These are phyloP conservation scores for Meganola albula DNA, from an alignment of 2,888 invertebrate species.

Conservation along the genomic window DNA sequence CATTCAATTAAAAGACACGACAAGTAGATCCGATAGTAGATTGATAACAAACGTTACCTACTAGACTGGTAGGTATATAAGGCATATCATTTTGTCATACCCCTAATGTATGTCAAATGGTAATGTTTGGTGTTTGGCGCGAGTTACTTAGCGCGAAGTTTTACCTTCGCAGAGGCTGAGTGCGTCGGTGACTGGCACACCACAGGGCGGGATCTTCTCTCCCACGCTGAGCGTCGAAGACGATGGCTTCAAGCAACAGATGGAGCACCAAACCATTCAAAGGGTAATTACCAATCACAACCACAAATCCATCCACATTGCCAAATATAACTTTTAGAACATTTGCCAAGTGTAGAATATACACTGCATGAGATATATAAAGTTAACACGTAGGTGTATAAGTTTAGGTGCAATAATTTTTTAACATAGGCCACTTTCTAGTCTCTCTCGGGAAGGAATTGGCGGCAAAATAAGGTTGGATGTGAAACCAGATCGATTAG, in stretches of 20 bases:
- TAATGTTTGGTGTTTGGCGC: no score
- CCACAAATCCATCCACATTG: no score
- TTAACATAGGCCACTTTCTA: conserved; percentile 69
- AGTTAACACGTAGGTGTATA: conserved; percentile 44
- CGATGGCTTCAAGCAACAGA: conserved; percentile 69
- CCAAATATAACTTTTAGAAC: conserved; percentile 9
- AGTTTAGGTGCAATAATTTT: conserved; percentile 49
- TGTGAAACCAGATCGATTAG: conserved; percentile 71
- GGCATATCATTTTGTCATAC: no score
- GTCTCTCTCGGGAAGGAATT: conserved; percentile 72
- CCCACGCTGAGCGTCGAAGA: conserved; percentile 67
- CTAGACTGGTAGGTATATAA: no score
- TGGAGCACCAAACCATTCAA: conserved; percentile 69
- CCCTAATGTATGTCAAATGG: no score
- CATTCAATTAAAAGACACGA: no score
- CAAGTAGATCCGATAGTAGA: no score
- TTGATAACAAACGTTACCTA: no score
- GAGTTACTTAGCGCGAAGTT: no score
- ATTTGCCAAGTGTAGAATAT: conserved; percentile 28
- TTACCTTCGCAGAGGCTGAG: conserved; percentile 59
- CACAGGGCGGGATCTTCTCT: conserved; percentile 64
- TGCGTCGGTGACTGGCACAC: conserved; percentile 65
- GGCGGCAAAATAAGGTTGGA: conserved; percentile 74
- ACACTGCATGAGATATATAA: conserved; percentile 41
- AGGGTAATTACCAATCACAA: conserved; percentile 55